Evolutionary conservation across 2,888 invertebrate genomes (phyloP).

Genomic region (Hyposoter didymator): DNA sequence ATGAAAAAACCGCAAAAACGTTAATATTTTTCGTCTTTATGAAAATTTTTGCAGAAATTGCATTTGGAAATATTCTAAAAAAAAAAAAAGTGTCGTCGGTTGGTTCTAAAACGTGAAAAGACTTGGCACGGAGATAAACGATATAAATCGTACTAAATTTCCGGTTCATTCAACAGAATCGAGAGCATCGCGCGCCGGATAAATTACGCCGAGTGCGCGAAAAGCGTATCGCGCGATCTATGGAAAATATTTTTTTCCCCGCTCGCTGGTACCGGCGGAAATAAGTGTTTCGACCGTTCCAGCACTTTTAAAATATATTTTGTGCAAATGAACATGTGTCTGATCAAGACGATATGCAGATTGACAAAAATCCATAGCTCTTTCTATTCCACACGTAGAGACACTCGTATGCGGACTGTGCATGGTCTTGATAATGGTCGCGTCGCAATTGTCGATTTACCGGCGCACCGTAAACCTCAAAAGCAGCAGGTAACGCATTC

Average conservation of each 20-base stretch:
- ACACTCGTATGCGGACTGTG: not conserved
- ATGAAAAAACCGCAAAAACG: too few species aligned
- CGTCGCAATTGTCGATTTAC: slow-evolving; percentile 48
- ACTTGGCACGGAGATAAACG: slow-evolving; percentile 5
- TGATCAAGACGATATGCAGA: not conserved
- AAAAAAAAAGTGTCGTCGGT: not conserved
- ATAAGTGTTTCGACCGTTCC: slow-evolving; percentile 13
- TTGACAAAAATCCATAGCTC: not conserved
- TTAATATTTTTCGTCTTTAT: too few species aligned
- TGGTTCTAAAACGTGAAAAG: not conserved
- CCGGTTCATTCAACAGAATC: not conserved
- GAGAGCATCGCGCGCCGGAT: slow-evolving; percentile 5
- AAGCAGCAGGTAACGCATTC: slow-evolving; percentile 47
- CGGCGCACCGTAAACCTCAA: slow-evolving; percentile 53
- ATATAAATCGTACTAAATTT: slow-evolving; percentile 17
- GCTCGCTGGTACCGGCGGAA: not conserved
- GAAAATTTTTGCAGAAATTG: not conserved
- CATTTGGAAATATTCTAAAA: not conserved
- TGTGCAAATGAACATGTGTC: not conserved
- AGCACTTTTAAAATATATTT: not conserved
- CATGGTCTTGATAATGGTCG: slow-evolving; percentile 34
- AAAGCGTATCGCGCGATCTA: slow-evolving; percentile 11
- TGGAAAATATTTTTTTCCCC: not conserved
- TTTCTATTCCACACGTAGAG: not conserved
- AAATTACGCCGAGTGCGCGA: slow-evolving; percentile 10